Evolutionary conservation across 92 coral and sea anemone genomes (phyloP).

Genomic region (Porites divaricata): DNA sequence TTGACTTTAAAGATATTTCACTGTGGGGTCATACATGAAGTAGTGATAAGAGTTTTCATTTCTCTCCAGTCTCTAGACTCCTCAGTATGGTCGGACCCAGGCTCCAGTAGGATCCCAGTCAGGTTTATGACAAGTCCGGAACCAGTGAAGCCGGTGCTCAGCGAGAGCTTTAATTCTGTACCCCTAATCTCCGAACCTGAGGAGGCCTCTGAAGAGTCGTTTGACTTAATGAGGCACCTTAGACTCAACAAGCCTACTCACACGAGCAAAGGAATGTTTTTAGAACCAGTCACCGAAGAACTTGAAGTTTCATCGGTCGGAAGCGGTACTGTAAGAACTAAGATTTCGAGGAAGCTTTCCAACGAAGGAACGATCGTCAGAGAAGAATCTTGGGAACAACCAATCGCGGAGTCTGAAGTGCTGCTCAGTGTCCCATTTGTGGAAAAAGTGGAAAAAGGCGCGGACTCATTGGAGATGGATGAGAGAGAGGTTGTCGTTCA

Average conservation of each 20-base stretch:
- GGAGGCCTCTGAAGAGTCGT: slow-evolving; percentile 65
- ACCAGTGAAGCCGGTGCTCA: slow-evolving; percentile 21
- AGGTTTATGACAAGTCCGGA: slow-evolving; percentile 49
- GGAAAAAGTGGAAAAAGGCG: background rate
- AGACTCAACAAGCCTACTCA: slow-evolving; percentile 76
- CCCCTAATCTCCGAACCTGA: slow-evolving; percentile 86
- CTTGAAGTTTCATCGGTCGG: slow-evolving; percentile 94
- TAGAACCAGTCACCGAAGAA: slow-evolving; percentile 94
- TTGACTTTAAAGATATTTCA: too few species aligned
- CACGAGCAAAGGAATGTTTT: slow-evolving; percentile 63
- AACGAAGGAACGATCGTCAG: slow-evolving; percentile 50
- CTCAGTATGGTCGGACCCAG: slow-evolving; percentile 65
- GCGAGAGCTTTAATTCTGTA: slow-evolving; percentile 6
- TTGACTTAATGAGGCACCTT: slow-evolving; percentile 88
- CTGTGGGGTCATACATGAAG: background rate
- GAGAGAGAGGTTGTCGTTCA: background rate
- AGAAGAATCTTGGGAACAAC: slow-evolving; percentile 33
- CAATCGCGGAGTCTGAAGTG: slow-evolving; percentile 11
- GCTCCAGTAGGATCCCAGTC: slow-evolving; percentile 52
- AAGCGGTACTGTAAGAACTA: slow-evolving; percentile 79
- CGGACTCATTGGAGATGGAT: background rate
- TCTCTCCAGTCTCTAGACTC: slow-evolving; percentile 50
- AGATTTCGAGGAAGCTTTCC: slow-evolving; percentile 58
- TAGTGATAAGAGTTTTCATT: background rate
- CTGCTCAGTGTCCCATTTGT: slow-evolving; percentile 6